phyloP scores from a whole-genome alignment of 2,797 vertebrate genomes.

The Lophius americanus region DNA sequence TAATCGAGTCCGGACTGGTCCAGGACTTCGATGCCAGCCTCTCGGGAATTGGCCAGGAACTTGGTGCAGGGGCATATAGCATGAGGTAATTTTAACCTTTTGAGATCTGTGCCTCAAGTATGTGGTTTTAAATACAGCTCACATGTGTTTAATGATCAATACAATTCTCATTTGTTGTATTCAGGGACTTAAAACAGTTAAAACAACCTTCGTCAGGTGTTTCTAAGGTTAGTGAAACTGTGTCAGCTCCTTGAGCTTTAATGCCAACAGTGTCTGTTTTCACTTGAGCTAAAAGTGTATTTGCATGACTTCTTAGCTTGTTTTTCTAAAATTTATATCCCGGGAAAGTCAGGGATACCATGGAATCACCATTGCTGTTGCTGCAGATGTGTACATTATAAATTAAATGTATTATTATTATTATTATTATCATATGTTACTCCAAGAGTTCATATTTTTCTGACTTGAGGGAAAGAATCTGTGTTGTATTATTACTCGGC shows the following conservation, averaged over 20 bases:
- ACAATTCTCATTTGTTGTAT: background rate
- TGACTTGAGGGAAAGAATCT: no score
- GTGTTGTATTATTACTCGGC: no score
- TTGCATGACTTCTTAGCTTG: background rate
- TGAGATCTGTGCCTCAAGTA: background rate
- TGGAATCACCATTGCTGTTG: no score
- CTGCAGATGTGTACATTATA: no score
- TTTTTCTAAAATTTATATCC: background rate
- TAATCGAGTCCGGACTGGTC: conserved; percentile 96
- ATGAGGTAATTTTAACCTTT: conserved; percentile 88
- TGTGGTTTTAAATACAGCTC: background rate
- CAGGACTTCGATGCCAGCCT: conserved; percentile 98
- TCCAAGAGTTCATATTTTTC: no score
- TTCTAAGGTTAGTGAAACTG: background rate
- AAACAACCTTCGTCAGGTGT: background rate
- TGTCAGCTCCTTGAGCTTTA: background rate
- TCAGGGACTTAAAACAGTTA: background rate
- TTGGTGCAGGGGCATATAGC: conserved; percentile 96
- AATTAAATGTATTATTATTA: no score
- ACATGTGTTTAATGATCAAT: background rate
- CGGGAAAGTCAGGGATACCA: no score
- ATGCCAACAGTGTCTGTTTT: conserved; percentile 23
- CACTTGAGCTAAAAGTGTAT: background rate
- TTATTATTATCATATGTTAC: no score
- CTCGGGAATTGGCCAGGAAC: conserved; percentile 96